Evolutionary conservation across 2,888 invertebrate genomes (phyloP).

Genomic region (Automeris io): DNA sequence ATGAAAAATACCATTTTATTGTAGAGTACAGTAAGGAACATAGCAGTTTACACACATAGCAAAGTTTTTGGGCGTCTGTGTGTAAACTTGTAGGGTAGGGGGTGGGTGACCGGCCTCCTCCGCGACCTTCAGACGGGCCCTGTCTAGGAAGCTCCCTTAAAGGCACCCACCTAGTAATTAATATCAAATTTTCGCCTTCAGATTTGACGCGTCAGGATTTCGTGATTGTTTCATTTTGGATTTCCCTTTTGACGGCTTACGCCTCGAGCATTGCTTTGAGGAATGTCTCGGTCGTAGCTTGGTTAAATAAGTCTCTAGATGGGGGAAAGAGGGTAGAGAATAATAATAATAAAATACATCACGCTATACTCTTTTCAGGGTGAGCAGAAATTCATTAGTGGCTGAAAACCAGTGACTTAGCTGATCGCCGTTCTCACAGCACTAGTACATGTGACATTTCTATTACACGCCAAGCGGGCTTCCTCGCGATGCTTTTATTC

Average conservation of each 20-base stretch:
- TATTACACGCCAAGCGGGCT: too few relatives aligned
- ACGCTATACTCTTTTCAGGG: slow-evolving; percentile 12
- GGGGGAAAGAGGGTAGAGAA: too few relatives aligned
- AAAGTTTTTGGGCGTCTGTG: background rate
- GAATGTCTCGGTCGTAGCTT: too few relatives aligned
- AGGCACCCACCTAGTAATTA: slow-evolving; percentile 9
- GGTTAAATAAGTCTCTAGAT: too few relatives aligned
- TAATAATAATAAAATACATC: too few relatives aligned
- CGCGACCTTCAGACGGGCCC: slow-evolving; percentile 66
- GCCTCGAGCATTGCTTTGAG: background rate
- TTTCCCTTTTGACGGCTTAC: background rate
- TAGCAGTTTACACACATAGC: background rate
- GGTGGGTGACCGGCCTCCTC: slow-evolving; percentile 57
- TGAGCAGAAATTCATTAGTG: too few relatives aligned
- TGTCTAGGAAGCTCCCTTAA: slow-evolving; percentile 53
- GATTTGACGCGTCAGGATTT: slow-evolving; percentile 4
- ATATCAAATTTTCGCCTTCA: slow-evolving; percentile 6
- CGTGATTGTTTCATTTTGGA: slow-evolving; percentile 1
- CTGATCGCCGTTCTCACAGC: too few relatives aligned
- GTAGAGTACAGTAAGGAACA: background rate
- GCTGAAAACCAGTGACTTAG: too few relatives aligned
- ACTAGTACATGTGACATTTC: too few relatives aligned
- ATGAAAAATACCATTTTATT: too few relatives aligned
- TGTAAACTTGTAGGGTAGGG: slow-evolving; percentile 14
- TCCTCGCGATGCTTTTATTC: too few relatives aligned